Conservation (phyloP, 2,888 invertebrate species). For the Thecophora atra region DNA sequence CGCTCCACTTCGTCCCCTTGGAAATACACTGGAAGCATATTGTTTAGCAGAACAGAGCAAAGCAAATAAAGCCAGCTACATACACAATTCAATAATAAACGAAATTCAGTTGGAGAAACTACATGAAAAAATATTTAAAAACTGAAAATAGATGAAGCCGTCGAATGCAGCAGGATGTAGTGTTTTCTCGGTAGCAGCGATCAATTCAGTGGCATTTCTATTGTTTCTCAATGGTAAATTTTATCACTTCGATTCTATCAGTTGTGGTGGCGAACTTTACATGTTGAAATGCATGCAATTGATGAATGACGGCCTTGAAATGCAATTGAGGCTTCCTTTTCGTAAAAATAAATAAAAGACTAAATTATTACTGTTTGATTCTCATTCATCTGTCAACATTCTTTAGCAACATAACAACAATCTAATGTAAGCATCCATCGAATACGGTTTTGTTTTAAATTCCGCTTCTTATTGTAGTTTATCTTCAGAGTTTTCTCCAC, state of each 20-base stretch:
- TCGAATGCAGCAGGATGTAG: neutral
- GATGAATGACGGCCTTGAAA: too few species aligned
- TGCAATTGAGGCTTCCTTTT: too few species aligned
- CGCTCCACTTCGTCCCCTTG: neutral
- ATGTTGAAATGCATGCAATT: too few species aligned
- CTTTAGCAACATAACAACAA: neutral
- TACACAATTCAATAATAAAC: neutral
- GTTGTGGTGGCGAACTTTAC: neutral
- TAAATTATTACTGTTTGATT: neutral
- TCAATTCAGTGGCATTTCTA: constrained; percentile 2
- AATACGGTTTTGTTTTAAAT: neutral
- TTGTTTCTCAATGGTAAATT: neutral
- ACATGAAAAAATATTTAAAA: neutral
- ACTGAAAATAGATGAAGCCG: neutral
- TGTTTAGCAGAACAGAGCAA: constrained; percentile 8
- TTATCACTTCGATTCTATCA: neutral
- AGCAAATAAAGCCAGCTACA: constrained; percentile 1
- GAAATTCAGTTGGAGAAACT: neutral
- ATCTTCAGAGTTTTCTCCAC: neutral
- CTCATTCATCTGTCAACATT: neutral
- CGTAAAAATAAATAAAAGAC: neutral
- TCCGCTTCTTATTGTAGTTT: neutral
- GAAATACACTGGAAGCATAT: neutral
- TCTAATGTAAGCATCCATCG: neutral
- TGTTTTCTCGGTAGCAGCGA: neutral